Conservation (phyloP, 2,797 vertebrate genomes). For the Thripadectes ignobilis region DNA sequence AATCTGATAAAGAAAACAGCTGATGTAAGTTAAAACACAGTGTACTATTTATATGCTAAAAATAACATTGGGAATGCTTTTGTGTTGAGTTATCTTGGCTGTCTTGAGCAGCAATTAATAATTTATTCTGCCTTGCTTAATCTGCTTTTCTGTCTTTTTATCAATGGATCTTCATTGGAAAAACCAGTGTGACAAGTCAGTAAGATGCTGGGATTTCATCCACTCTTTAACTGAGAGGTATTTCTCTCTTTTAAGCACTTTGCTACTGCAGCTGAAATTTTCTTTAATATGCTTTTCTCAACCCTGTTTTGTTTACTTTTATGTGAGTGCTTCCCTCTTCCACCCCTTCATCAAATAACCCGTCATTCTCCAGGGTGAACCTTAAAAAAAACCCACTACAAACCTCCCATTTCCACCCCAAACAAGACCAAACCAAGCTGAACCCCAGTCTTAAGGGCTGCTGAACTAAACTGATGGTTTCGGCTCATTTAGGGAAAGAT, state of each 20-base stretch:
- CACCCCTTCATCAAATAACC: neutral
- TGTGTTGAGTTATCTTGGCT: conserved; percentile 44
- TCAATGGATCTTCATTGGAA: conserved; percentile 5
- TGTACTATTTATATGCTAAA: conserved; percentile 56
- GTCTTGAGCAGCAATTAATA: conserved; percentile 51
- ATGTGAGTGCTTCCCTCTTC: neutral
- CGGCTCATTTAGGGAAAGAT: neutral
- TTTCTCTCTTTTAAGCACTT: neutral
- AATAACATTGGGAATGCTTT: conserved; percentile 60
- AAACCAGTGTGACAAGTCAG: neutral
- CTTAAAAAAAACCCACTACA: neutral
- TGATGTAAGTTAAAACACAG: conserved; percentile 61
- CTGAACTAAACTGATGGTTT: neutral
- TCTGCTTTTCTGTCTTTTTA: conserved; percentile 28
- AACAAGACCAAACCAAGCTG: neutral
- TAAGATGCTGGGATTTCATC: neutral
- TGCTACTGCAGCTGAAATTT: neutral
- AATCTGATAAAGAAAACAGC: conserved; percentile 66
- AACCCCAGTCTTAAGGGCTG: no score
- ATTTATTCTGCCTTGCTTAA: conserved; percentile 38
- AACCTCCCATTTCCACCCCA: neutral
- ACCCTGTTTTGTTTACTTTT: neutral
- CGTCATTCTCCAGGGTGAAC: neutral
- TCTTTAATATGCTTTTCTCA: neutral
- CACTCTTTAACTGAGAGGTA: neutral